phyloP scores from a whole-genome alignment of 2,888 invertebrate species.

The Agriopis leucophaearia region DNA sequence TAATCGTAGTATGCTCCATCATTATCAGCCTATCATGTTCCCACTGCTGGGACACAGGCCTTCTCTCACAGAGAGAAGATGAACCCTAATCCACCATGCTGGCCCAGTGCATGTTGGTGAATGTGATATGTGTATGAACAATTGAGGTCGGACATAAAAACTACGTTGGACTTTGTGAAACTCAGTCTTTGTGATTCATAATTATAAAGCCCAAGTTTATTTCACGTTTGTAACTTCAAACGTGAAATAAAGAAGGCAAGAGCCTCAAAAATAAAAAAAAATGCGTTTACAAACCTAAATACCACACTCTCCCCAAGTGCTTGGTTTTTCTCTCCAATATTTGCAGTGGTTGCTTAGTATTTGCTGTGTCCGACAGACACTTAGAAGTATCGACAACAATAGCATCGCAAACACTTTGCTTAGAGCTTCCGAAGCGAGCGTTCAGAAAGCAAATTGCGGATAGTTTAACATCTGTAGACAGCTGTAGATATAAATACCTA shows the following conservation, averaged over 20 bases:
- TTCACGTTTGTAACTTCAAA: too few species aligned
- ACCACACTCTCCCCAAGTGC: background rate
- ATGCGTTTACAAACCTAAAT: background rate
- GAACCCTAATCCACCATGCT: too few species aligned
- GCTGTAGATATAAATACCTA: background rate
- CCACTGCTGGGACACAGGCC: too few species aligned
- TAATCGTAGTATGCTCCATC: too few species aligned
- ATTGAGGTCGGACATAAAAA: too few species aligned
- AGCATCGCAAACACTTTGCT: slow-evolving; percentile 8
- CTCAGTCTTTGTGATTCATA: too few species aligned
- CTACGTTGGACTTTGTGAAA: too few species aligned
- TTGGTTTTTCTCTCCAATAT: slow-evolving; percentile 1
- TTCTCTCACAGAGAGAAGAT: too few species aligned
- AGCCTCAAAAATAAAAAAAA: background rate
- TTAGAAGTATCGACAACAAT: slow-evolving; percentile 9
- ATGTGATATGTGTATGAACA: too few species aligned
- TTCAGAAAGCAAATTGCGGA: background rate
- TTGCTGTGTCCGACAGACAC: slow-evolving; percentile 12
- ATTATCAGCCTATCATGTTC: too few species aligned
- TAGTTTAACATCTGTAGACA: background rate
- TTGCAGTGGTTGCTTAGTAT: slow-evolving; percentile 7
- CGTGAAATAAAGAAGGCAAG: too few species aligned
- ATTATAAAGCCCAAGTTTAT: background rate
- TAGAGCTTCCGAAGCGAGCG: background rate
- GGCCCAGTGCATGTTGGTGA: too few species aligned